phyloP scores from a whole-genome alignment of 2,113 vertebrate genomes.

The Chaetops frenatus region DNA sequence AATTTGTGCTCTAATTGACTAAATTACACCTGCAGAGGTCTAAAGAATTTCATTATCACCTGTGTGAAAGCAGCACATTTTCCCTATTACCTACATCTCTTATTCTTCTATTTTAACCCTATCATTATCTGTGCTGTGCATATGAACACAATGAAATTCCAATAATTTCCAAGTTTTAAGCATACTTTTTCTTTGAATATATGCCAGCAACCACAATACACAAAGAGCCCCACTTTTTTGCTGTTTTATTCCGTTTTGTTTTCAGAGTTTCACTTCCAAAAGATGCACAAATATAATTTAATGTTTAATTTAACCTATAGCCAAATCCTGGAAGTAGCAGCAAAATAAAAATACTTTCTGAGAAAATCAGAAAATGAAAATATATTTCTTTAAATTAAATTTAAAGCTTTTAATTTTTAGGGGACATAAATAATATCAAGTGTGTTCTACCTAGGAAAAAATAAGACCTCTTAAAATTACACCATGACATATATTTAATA shows the following conservation, averaged over 20 bases:
- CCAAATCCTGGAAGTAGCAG: neutral
- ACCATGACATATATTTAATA: neutral
- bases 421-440: neutral
- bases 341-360: neutral
- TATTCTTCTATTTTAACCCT: neutral
- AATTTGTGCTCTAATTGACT: conserved; percentile 33
- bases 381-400: neutral
- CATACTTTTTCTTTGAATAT: neutral
- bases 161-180: neutral
- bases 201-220: neutral
- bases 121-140: neutral
- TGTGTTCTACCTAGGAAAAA: neutral
- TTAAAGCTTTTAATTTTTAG: neutral
- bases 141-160: neutral
- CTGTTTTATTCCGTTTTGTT: neutral
- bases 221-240: rapidly evolving
- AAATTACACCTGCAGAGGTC: conserved; percentile 26
- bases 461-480: neutral
- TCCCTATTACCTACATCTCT: neutral
- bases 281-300: neutral
- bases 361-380: neutral
- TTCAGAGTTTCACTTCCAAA: neutral
- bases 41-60: conserved; percentile 46
- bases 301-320: neutral
- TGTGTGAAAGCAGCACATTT: neutral